Conservation (phyloP, 2,797 vertebrate genomes). For the Meda fulgida region DNA sequence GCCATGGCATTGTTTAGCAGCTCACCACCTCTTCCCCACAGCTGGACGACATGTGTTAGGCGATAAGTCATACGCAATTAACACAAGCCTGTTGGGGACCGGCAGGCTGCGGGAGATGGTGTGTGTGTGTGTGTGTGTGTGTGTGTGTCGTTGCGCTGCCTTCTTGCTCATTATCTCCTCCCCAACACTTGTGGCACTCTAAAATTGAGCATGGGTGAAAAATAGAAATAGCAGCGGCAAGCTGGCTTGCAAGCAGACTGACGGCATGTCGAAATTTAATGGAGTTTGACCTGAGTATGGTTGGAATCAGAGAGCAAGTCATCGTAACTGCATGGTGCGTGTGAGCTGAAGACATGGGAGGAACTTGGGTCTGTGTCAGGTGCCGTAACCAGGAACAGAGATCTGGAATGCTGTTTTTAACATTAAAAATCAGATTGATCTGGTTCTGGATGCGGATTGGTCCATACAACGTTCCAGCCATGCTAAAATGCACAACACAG, state of each 20-base stretch:
- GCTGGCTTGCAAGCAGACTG: constrained; percentile 21
- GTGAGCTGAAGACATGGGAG: constrained; percentile 1
- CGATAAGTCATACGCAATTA: constrained; percentile 77
- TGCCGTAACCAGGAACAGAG: neutral
- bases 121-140: constrained; percentile 41
- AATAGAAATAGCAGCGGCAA: constrained; percentile 46
- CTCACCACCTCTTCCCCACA: constrained; percentile 64
- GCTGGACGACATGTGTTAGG: constrained; percentile 74
- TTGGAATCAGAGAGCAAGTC: constrained; percentile 11
- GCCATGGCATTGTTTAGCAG: constrained; percentile 18
- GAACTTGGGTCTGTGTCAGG: neutral
- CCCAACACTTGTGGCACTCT: constrained; percentile 42
- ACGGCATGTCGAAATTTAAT: constrained; percentile 15
- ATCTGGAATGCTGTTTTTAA: neutral
- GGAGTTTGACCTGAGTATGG: constrained; percentile 36
- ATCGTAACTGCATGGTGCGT: neutral
- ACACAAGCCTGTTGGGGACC: constrained; percentile 71
- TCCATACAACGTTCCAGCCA: neutral
- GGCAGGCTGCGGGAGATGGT: constrained; percentile 61
- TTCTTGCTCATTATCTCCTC: constrained; percentile 67
- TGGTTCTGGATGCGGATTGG: neutral
- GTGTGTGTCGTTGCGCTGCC: constrained; percentile 39
- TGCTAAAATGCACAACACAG: neutral
- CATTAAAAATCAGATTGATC: neutral
- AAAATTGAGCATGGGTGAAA: constrained; percentile 47